These are phyloP conservation scores for Epistrophe grossulariae DNA, from an alignment of 2,888 invertebrate species.

Conservation along the genomic window DNA sequence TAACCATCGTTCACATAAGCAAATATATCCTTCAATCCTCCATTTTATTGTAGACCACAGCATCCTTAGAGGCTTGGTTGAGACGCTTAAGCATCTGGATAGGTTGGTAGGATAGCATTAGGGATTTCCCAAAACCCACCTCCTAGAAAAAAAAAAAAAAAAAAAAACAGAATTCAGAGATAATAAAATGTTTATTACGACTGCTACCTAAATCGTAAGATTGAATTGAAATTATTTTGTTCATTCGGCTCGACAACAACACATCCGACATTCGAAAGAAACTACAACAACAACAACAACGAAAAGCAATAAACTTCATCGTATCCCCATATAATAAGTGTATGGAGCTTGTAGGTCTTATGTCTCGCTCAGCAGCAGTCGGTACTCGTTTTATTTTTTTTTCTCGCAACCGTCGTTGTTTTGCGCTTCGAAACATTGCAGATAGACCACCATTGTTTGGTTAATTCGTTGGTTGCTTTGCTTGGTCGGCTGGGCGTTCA, in stretches of 20 bases:
- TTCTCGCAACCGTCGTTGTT: constrained; percentile 38
- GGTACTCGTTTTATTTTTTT: constrained; percentile 26
- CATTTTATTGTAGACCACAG: constrained; percentile 65
- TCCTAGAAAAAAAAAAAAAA: neutral
- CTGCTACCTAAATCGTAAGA: constrained; percentile 61
- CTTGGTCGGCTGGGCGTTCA: constrained; percentile 50
- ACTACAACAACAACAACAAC: constrained; percentile 29
- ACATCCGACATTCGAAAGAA: constrained; percentile 8
- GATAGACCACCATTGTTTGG: constrained; percentile 64
- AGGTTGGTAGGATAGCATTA: constrained; percentile 7
- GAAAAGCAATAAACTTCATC: constrained; percentile 58
- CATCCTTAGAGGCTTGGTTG: constrained; percentile 47
- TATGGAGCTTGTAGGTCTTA: neutral
- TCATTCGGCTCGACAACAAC: constrained; percentile 44
- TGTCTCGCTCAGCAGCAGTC: constrained; percentile 1
- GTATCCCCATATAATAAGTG: constrained; percentile 1
- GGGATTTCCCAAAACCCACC: constrained; percentile 36
- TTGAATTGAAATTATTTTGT: constrained; percentile 68
- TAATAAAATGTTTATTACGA: constrained; percentile 72
- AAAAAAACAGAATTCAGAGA: constrained; percentile 47
- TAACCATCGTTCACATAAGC: constrained; percentile 56
- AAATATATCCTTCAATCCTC: constrained; percentile 68
- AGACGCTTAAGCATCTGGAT: constrained; percentile 32
- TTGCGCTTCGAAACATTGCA: constrained; percentile 58
- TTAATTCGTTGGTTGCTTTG: constrained; percentile 64